Base-by-base conservation (phyloP, 2,797 vertebrate genomes). In the Florisuga fusca region DNA sequence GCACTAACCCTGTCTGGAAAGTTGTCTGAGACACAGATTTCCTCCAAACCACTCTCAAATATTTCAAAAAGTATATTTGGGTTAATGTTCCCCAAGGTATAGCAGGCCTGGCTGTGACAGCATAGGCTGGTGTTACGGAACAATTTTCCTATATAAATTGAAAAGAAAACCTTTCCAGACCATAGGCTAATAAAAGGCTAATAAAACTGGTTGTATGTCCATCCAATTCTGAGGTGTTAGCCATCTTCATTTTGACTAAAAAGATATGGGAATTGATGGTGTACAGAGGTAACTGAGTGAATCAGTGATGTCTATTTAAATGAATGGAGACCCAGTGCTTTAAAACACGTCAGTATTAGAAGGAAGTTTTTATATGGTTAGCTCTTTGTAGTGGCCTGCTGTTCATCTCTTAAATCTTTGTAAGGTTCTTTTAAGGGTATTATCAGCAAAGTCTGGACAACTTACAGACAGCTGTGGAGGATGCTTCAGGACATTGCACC, bases 1-100 rank as follows among this genome's bases (percentile, higher is more conserved):
- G 13, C 64, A 63, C 46, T 78, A 86, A 36, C 7, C 6, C n/a
- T 67, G 26, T 36, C 82, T 89, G 82, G 43, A 94, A 89, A 81
- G 83, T 74, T 82, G 19, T 71, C 58, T 80, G 68, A 90, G 64
- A 48, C 22, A 83, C 21, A 55, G 34, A 59, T 87, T 80, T 91
- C 10, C 50, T 43, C 38, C 55, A 66, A 91, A 38, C 34, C 27
- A 64, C 16, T 69, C 27, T 45, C 48, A 55, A 15, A 12, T 85
- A 90, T 77, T 95, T 94, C 10, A 45, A 45, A 64, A 87, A 62
- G 12, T 81, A 22, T 67, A 20, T 85, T 90, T 83, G 58, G 15
- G 26, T 83, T 87, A 87, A 64, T 51, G 48, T 67, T 93, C 67
- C 57, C 43, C 15, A 36, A 61, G 29, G 54, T 51, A 57, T 29